Percentiles rank a stretch among this genome's conserved stretches.
Conservation (phyloP, 2,888 invertebrate genomes). For the Apoda limacodes region DNA sequence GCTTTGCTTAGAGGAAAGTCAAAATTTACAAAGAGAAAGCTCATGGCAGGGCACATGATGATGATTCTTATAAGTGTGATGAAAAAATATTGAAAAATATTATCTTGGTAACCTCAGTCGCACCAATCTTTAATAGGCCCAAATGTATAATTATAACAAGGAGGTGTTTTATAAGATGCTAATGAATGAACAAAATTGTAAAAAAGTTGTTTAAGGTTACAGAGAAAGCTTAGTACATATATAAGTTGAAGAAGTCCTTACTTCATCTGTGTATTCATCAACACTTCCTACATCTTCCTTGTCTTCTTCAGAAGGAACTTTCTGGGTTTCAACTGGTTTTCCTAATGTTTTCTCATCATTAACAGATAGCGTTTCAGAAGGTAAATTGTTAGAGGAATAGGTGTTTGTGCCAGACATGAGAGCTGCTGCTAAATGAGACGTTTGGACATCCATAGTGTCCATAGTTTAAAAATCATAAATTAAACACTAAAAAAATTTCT, state of each 20-base stretch:
- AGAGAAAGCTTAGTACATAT: slow-evolving; percentile 3
- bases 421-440: slow-evolving; percentile 62
- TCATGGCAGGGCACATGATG: too few relatives aligned
- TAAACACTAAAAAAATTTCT: too few relatives aligned
- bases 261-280: slow-evolving; percentile 62
- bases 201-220: too few relatives aligned
- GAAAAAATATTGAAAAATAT: too few relatives aligned
- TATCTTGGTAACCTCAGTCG: too few relatives aligned
- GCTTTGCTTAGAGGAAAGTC: too few relatives aligned
- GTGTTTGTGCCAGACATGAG: slow-evolving; percentile 47
- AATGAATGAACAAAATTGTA: neutral
- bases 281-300: slow-evolving; percentile 58
- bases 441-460: slow-evolving; percentile 55
- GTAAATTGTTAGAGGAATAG: slow-evolving; percentile 28
- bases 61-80: too few relatives aligned
- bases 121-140: neutral
- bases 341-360: slow-evolving; percentile 37
- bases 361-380: slow-evolving; percentile 20
- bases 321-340: slow-evolving; percentile 33
- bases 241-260: slow-evolving; percentile 19
- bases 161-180: neutral
- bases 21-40: too few relatives aligned
- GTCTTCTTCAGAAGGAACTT: slow-evolving; percentile 43
- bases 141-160: neutral
- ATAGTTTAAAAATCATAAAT: too few relatives aligned